These are phyloP conservation scores for Rhaphigaster nebulosa DNA, from an alignment of 2,888 invertebrate species.

Conservation along the genomic window DNA sequence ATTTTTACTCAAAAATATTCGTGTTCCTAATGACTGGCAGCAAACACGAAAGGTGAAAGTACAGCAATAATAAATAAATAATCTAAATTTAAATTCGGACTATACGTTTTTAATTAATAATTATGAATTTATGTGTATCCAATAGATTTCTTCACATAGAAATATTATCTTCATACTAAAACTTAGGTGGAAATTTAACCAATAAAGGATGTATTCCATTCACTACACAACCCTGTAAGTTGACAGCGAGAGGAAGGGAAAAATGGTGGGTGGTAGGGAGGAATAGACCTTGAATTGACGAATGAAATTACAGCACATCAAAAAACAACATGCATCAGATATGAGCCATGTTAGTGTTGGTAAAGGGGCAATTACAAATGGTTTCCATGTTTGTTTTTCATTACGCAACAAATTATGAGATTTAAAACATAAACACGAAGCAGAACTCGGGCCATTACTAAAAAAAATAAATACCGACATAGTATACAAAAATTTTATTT, in stretches of 20 bases:
- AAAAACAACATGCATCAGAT: not conserved
- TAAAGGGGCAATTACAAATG: not conserved
- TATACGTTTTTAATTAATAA: too few species aligned
- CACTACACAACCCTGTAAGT: not conserved
- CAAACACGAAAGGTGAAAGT: too few species aligned
- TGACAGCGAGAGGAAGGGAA: not conserved
- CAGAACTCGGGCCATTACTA: not conserved
- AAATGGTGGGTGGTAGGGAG: not conserved
- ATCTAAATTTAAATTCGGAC: too few species aligned
- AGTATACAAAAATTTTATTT: too few species aligned
- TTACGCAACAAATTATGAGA: not conserved
- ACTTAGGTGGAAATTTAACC: too few species aligned
- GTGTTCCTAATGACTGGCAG: too few species aligned
- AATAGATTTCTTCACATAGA: too few species aligned
- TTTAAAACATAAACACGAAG: not conserved
- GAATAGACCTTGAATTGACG: not conserved
- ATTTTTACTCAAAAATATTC: too few species aligned
- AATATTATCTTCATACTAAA: too few species aligned
- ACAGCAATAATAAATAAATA: too few species aligned
- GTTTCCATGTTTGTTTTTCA: not conserved
- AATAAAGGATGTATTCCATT: not conserved
- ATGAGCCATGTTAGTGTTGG: not conserved
- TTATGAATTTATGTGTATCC: too few species aligned
- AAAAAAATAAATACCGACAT: not conserved
- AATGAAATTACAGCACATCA: not conserved